Conservation (phyloP, 2,888 invertebrate genomes). For the Diadromus collaris region DNA sequence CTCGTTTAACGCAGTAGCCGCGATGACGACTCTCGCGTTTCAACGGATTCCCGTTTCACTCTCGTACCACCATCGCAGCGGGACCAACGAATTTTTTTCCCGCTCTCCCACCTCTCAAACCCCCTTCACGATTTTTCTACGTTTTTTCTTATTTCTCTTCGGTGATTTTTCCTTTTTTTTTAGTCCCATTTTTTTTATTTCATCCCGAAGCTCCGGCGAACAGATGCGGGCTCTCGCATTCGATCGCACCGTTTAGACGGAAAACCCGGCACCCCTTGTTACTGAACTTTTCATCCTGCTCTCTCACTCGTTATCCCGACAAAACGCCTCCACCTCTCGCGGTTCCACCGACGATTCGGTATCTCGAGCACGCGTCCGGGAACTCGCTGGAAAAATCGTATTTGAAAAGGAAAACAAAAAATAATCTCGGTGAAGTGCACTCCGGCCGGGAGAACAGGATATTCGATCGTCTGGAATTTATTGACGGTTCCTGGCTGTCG, state of each 20-base stretch:
- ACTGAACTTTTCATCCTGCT: conserved; percentile 54
- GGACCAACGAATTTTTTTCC: conserved; percentile 45
- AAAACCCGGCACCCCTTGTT: conserved; percentile 46
- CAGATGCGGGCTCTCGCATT: conserved; percentile 48
- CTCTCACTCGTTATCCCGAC: conserved; percentile 52
- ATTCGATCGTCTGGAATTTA: conserved; percentile 56
- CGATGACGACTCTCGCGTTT: conserved; percentile 38
- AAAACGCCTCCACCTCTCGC: conserved; percentile 1
- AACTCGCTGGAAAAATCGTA: conserved; percentile 54
- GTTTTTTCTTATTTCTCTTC: conserved; percentile 35
- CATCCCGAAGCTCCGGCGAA: conserved; percentile 16
- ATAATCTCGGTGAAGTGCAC: background rate
- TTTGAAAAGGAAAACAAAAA: conserved; percentile 20
- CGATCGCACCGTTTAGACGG: conserved; percentile 15
- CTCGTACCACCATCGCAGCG: conserved; percentile 7
- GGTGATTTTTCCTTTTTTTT: conserved; percentile 28
- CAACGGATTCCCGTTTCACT: conserved; percentile 10
- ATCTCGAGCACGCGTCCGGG: conserved; percentile 66
- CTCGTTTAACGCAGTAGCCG: conserved; percentile 33
- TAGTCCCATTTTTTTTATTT: background rate
- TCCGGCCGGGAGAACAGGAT: background rate
- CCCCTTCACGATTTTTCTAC: conserved; percentile 10
- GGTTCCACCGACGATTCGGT: conserved; percentile 41
- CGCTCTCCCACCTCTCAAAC: background rate
- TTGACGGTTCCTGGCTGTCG: conserved; percentile 36